phyloP scores from a whole-genome alignment of 2,888 invertebrate species.

The Hemicrepidius hirtus region DNA sequence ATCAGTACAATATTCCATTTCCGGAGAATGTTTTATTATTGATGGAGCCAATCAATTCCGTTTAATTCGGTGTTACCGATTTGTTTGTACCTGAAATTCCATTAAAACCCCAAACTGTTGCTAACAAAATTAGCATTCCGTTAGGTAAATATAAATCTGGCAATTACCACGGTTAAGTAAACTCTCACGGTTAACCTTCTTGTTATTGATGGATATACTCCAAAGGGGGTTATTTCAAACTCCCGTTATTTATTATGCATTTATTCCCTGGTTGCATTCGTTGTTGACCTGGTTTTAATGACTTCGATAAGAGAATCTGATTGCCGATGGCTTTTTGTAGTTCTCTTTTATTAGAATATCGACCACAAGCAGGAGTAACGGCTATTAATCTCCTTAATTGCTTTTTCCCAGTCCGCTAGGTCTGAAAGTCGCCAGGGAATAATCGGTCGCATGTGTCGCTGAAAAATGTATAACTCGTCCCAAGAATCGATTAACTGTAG shows the following conservation, averaged over 20 bases:
- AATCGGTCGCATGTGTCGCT: slow-evolving; percentile 68
- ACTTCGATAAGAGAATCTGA: slow-evolving; percentile 17
- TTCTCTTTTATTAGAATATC: slow-evolving; percentile 67
- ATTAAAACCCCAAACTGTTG: neutral
- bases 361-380: slow-evolving; percentile 65
- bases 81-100: neutral
- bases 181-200: neutral
- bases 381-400: slow-evolving; percentile 71
- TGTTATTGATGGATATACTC: neutral
- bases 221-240: neutral
- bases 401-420: slow-evolving; percentile 69
- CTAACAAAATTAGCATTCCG: neutral
- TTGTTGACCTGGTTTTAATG: too few relatives aligned
- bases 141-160: neutral
- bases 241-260: neutral
- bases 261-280: neutral
- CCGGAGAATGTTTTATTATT: slow-evolving; percentile 4
- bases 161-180: neutral
- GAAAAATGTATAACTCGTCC: slow-evolving; percentile 64
- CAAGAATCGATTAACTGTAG: slow-evolving; percentile 41
- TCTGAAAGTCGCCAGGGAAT: slow-evolving; percentile 68
- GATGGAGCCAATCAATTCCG: slow-evolving; percentile 10
- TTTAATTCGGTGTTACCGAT: neutral
- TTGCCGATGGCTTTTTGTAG: slow-evolving; percentile 30
- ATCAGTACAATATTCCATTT: slow-evolving; percentile 5